Evolutionary conservation across 2,113 vertebrate genomes (phyloP).

Genomic region (Perca schrenkii): DNA sequence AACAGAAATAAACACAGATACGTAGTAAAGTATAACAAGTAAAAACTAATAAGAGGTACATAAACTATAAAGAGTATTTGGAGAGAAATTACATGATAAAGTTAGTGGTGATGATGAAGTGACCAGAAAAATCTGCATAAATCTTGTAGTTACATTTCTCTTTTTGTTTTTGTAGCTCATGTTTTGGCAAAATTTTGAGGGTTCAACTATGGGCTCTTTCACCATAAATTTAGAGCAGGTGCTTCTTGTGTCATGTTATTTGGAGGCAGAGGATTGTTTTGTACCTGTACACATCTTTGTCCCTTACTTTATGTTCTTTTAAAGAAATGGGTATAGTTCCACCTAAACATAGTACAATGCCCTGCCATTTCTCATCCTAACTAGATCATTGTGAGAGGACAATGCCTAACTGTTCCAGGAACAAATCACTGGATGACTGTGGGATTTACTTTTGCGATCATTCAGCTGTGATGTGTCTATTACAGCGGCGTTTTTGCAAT

Average conservation of each 20-base stretch:
- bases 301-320: conserved; percentile 15
- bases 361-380: conserved; percentile 14
- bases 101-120: too few species aligned
- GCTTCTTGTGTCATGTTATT: conserved; percentile 1
- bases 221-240: conserved; percentile 23
- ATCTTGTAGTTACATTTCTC: background rate
- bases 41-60: too few species aligned
- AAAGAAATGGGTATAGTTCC: background rate
- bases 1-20: too few species aligned
- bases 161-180: background rate
- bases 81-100: too few species aligned
- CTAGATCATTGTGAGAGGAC: background rate
- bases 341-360: background rate
- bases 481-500: background rate
- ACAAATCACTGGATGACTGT: background rate
- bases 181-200: background rate
- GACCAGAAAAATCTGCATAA: background rate
- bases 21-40: too few species aligned
- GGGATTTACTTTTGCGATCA: background rate
- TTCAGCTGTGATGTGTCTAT: background rate
- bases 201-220: background rate
- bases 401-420: background rate
- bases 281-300: background rate
- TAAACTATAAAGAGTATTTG: too few species aligned
- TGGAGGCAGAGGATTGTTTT: conserved; percentile 11